These are phyloP conservation scores for Amphiprion clarkii DNA, from an alignment of 2,797 vertebrate genomes.

Conservation along the genomic window DNA sequence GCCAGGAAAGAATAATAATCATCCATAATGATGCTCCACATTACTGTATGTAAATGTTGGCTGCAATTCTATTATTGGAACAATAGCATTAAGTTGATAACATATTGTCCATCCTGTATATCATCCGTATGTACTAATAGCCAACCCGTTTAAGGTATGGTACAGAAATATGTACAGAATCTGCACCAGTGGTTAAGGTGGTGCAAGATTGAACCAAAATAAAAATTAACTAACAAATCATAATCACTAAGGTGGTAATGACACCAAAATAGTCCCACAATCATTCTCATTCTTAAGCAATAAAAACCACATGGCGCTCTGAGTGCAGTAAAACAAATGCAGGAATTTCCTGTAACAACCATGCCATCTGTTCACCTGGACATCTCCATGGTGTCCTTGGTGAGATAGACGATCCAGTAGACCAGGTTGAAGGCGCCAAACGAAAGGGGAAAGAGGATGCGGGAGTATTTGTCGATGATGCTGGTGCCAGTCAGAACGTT, in stretches of 20 bases:
- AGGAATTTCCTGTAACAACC: conserved; percentile 17
- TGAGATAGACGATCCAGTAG: conserved; percentile 98
- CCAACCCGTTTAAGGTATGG: background rate
- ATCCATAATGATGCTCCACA: background rate
- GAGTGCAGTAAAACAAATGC: conserved; percentile 5
- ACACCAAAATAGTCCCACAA: conserved; percentile 4
- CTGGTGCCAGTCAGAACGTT: conserved; percentile 89
- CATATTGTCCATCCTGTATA: background rate
- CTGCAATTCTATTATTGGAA: too few relatives aligned
- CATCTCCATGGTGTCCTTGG: conserved; percentile 97
- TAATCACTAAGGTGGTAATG: background rate
- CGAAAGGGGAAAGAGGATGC: conserved; percentile 96
- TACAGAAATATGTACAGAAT: background rate
- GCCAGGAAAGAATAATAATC: background rate
- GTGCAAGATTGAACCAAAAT: background rate
- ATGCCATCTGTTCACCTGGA: conserved; percentile 79
- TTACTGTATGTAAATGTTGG: background rate
- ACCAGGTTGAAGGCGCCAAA: conserved; percentile 98
- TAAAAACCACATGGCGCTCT: conserved; percentile 5
- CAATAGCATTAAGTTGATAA: too few relatives aligned
- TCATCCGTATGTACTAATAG: background rate
- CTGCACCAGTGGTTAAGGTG: background rate
- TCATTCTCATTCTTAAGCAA: conserved; percentile 3
- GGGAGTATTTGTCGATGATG: conserved; percentile 97
- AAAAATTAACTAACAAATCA: background rate